These are phyloP conservation scores for Ptychadena robeensis DNA, from an alignment of 2,797 vertebrate species.

Conservation along the genomic window DNA sequence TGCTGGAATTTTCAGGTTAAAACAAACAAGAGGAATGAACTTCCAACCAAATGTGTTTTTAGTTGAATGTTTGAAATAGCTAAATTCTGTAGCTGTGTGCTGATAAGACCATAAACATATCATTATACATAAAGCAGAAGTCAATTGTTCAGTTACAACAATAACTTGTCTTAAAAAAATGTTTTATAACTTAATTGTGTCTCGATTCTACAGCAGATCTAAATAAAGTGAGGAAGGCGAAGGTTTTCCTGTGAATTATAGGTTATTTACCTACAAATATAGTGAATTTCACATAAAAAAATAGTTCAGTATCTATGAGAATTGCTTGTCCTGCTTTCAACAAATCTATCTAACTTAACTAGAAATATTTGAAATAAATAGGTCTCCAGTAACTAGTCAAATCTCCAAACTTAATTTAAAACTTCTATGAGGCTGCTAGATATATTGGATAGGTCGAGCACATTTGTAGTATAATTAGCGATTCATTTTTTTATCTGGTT, in stretches of 20 bases:
- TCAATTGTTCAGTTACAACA: neutral
- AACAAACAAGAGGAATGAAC: conserved; percentile 60
- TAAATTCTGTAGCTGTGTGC: conserved; percentile 4
- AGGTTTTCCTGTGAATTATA: too few species aligned
- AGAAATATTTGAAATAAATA: neutral
- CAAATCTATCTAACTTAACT: neutral
- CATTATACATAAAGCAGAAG: neutral
- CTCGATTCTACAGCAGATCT: neutral
- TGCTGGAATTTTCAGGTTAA: conserved; percentile 70
- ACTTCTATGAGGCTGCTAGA: neutral
- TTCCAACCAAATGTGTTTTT: conserved; percentile 31
- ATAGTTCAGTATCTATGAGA: neutral
- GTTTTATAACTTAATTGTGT: neutral
- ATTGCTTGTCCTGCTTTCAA: neutral
- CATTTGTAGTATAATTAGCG: neutral
- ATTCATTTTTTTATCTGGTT: neutral
- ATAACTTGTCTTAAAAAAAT: neutral
- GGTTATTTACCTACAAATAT: neutral
- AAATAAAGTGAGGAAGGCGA: neutral
- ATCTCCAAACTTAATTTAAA: neutral
- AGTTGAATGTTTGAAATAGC: conserved; percentile 35
- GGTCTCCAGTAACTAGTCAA: neutral
- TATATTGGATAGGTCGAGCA: neutral
- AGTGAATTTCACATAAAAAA: neutral
- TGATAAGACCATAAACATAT: conserved; percentile 15